Evolutionary conservation across 2,888 invertebrate species (phyloP), one percentile per base, ranked within the genome.

Genomic region (Dichetophora obliterata): DNA sequence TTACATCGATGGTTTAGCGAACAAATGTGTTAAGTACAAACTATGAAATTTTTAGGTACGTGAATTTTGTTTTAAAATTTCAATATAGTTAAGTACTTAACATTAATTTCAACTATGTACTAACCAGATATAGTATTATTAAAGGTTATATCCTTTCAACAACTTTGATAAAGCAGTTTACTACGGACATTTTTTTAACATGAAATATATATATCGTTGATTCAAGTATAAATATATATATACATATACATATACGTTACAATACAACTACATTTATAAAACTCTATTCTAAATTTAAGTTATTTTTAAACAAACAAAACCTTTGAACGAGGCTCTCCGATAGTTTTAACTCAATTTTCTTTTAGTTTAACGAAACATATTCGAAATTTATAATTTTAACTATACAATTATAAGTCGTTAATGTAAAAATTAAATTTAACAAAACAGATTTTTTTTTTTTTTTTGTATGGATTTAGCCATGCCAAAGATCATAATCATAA

Each of bases 221-320:
- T n/a, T n/a, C n/a, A n/a, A n/a, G 24, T 31, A 70, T 77, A 52
- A 31, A 71, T 68, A 50, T 24, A 50, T 48, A 16, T 68, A 34
- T 43, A 71, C 11, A 68, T 68, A 52, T 37, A 77, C 78, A 75
- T 79, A 77, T 79, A 80, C 76, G 79, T 80, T 76, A 80, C 78
- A 80, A 79, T 79, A 80, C 78, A 81, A 79, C 80, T 80, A 80
- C 77, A 77, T 80, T 81, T 81, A 80, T 78, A 80, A 80, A 80
- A 80, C 79, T 77, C 78, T 78, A 77, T 79, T 19, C 74, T 74
- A 77, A 77, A 76, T 78, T 78, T 76, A 77, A 79, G 76, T 75
- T 80, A 77, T 78, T 72, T 79, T 78, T 77, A 54, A 74, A 63
- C 73, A 65, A 73, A 52, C 8, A 52, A 72, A 74, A 74, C 54